Evolutionary conservation across 1,140 invertebrate species (phyloP), one percentile per base, ranked within the genome.

Genomic region (Nomia melanderi): DNA sequence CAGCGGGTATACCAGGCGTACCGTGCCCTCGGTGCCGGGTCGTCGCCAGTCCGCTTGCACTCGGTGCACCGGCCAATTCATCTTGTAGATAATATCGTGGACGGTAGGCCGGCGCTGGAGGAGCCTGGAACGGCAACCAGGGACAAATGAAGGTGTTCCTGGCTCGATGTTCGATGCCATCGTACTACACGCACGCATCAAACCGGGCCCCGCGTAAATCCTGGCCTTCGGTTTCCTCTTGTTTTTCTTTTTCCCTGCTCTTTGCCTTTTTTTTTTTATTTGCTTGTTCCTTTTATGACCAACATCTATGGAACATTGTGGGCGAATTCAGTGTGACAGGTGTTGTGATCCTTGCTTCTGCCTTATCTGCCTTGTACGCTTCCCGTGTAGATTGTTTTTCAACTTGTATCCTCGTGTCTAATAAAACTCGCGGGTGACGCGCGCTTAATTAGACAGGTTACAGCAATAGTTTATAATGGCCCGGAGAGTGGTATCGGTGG

Each of bases 81-180:
- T 87, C 85, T 87, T 86, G 36, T 56, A 86, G 86, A 87, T 86
- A 86, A 76, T 84, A 86, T 86, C 85, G 62, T 81, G 79, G 79
- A 82, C 80, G 78, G 78, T 84, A 82, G 81, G 81, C 84, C 82
- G 81, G 62, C 72, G 66, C 79, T 56, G 81, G 79, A 83, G 80
- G 77, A 67, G 77, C 44, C 56, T 79, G 77, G 70, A 36, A 86
- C 81, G 74, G 78, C 74, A 76, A 86, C 81, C 83, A 79, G 74
- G 80, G 79, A 85, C 80, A 78, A 77, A 87, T 87, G 83, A 87
- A 86, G 86, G 82, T 83, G 81, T 83, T 66, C 73, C 67, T 64
- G 71, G 75, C 77, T 60, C 53, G 56, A 66, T 71, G 80, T 81
- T 81, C 75, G 75, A 82, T 76, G 53, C 78, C 78, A 69, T 79